These are phyloP conservation scores for Coremacera marginata DNA, from an alignment of 2,888 invertebrate genomes.

Conservation along the genomic window DNA sequence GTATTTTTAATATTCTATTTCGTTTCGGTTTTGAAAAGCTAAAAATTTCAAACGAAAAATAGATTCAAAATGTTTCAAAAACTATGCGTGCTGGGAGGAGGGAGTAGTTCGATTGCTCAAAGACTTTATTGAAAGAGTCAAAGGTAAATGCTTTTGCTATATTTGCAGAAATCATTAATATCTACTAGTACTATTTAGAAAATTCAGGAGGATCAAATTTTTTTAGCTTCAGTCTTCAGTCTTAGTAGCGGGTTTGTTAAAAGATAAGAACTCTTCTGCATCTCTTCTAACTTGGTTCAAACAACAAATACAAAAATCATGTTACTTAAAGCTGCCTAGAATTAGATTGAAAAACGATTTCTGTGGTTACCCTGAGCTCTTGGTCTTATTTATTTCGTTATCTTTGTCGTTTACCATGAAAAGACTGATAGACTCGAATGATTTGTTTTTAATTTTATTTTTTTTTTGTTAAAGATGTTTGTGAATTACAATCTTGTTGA, in stretches of 20 bases:
- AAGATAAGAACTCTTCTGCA: not conserved
- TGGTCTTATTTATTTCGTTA: constrained; percentile 52
- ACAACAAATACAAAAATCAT: not conserved
- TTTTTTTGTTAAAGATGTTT: not conserved
- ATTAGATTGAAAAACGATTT: constrained; percentile 13
- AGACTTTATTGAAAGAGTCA: too few relatives aligned
- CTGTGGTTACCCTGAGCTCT: constrained; percentile 63
- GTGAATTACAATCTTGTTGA: not conserved
- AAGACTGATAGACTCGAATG: not conserved
- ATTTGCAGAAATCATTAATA: too few relatives aligned
- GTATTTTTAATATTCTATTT: constrained; percentile 1
- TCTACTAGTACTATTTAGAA: not conserved
- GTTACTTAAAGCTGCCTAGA: not conserved
- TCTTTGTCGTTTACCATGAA: too few relatives aligned
- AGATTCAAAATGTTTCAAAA: not conserved
- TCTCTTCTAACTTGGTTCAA: not conserved
- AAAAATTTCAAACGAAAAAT: not conserved
- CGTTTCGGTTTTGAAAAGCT: not conserved
- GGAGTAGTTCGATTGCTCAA: too few relatives aligned
- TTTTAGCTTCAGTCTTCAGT: constrained; percentile 34
- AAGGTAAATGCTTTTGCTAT: too few relatives aligned
- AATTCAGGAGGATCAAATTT: constrained; percentile 8
- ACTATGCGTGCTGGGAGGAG: not conserved
- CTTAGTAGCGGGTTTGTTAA: constrained; percentile 35
- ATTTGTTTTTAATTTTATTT: too few relatives aligned